Evolutionary conservation across 2,113 vertebrate species (phyloP), one percentile per base, ranked within the genome.

Genomic region (Platysternon megacephalum): DNA sequence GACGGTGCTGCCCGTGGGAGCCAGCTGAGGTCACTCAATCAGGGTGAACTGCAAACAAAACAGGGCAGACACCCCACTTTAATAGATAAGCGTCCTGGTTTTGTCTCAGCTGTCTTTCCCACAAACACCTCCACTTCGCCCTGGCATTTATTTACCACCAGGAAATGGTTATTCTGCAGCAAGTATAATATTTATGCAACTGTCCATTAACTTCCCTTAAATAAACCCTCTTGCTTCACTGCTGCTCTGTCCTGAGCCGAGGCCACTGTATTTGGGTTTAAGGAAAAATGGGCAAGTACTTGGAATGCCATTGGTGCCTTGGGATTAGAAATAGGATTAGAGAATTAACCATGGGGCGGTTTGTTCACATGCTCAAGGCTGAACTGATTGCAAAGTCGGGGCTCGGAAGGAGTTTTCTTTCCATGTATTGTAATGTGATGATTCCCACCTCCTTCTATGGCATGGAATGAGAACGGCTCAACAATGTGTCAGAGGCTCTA

Each of bases 291-390:
- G 72, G 42, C 74, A 91, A 82, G 91, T 83, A 10, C 28, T 22
- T 90, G 91, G 92, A 82, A 95, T 94, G 85, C 84, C 79, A 90
- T 42, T 42, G 78, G 14, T 61, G 55, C 95, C 79, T 95, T 85
- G 53, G 83, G 93, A 65, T 39, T 90, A 86, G 86, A 93, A 94
- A 95, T 89, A 94, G 90, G 91, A 95, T 96, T 90, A 94, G 90
- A 87, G 83, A 87, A 44, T 95, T 97, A 96, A 84, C 85, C 48
- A 28, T 81, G 88, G 89, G 65, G 52, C 12, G 29, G 0, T 26
- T 6, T 1, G 42, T 58, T 95, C 91, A 16, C 56, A 42, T 81
- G 85, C 78, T 79, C 89, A 80, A 94, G 44, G 72, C 76, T 89
- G 88, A 19, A 65, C 84, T n/a, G 52, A 44, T 48, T 49, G 44